Conservation (phyloP, 2,888 invertebrate species). For the Drosophila algonquin region DNA sequence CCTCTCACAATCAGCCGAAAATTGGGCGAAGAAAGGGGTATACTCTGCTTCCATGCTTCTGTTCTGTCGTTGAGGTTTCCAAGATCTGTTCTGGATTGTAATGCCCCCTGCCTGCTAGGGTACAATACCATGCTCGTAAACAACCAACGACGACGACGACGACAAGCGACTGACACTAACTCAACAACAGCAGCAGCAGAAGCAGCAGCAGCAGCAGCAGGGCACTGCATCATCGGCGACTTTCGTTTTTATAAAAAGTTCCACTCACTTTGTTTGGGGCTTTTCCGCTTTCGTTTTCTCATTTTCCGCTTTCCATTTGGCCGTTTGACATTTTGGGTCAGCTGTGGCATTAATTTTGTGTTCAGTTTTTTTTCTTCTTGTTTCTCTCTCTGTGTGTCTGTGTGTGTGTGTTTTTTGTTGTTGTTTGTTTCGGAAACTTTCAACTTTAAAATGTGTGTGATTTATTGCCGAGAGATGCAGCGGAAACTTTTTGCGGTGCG, state of each 20-base stretch:
- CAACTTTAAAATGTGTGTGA: conserved; percentile 67
- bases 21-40: not conserved
- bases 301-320: conserved; percentile 23
- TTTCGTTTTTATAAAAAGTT: conserved; percentile 36
- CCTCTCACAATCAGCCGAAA: no score
- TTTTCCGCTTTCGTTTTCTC: conserved; percentile 43
- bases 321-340: conserved; percentile 71
- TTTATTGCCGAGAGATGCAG: conserved; percentile 58
- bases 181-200: conserved; percentile 30
- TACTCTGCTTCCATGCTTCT: not conserved
- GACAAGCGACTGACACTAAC: conserved; percentile 44
- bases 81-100: not conserved
- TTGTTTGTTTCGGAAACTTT: conserved; percentile 27
- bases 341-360: conserved; percentile 71
- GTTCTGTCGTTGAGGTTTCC: no score
- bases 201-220: not conserved
- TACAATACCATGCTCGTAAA: not conserved
- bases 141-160: conserved; percentile 3
- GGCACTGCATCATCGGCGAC: conserved; percentile 45
- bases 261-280: conserved; percentile 49
- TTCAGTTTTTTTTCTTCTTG: conserved; percentile 19
- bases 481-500: conserved; percentile 48
- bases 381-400: conserved; percentile 5
- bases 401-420: not conserved
- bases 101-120: not conserved